A percentile compares a stretch with the other conserved stretches of the same genome.
Conservation (phyloP, 2,113 vertebrate species). For the Azemiops feae region DNA sequence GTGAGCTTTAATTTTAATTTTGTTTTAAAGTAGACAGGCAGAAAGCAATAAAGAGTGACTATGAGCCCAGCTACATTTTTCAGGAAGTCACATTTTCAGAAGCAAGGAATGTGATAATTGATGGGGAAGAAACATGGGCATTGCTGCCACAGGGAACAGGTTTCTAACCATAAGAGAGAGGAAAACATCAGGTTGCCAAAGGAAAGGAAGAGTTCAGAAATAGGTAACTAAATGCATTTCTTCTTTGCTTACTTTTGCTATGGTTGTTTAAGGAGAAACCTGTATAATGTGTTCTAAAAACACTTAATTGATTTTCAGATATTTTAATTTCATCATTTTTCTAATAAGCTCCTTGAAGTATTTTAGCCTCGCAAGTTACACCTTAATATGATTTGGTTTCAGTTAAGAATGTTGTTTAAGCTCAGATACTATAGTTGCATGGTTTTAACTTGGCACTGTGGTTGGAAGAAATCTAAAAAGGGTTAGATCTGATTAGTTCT, state of each 20-base stretch:
- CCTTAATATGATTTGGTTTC: not conserved
- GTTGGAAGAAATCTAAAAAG: not conserved
- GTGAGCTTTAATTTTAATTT: not conserved
- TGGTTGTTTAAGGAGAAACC: not conserved
- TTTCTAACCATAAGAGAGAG: not conserved
- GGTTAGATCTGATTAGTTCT: not conserved
- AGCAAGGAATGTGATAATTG: not conserved
- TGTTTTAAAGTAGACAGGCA: fast-evolving
- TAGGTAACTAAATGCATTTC: not conserved
- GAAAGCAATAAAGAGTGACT: not conserved
- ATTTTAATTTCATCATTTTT: not conserved
- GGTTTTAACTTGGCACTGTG: not conserved
- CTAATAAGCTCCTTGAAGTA: not conserved
- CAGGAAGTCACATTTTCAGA: not conserved
- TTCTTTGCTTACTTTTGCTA: not conserved
- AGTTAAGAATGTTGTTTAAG: not conserved
- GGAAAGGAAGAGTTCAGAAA: not conserved
- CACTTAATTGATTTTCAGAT: not conserved
- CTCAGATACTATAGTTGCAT: not conserved
- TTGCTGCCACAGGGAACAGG: not conserved
- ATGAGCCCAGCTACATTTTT: not conserved
- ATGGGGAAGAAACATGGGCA: not conserved
- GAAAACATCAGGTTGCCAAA: not conserved
- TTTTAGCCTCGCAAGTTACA: not conserved
- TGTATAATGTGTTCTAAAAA: not conserved